These are phyloP conservation scores for Coryphaenoides rupestris DNA, from an alignment of 2,113 vertebrate genomes.

Conservation along the genomic window DNA sequence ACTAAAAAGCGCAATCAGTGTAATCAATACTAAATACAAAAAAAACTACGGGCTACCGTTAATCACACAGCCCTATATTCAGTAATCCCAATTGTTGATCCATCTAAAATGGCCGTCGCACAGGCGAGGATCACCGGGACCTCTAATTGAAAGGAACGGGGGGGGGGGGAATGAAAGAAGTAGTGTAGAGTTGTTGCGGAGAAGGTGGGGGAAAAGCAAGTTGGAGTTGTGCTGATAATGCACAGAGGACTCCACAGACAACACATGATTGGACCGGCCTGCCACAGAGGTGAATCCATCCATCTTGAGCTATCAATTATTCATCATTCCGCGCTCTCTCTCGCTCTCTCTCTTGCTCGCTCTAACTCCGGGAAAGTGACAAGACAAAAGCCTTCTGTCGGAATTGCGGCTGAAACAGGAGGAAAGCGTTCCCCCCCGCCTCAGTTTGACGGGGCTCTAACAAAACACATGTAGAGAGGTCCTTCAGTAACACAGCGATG, in stretches of 20 bases:
- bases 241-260: slow-evolving; percentile 37
- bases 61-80: too few relatives aligned
- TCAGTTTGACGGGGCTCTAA: slow-evolving; percentile 34
- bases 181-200: slow-evolving; percentile 1
- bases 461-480: slow-evolving; percentile 38
- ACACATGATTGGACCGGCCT: slow-evolving; percentile 45
- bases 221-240: slow-evolving; percentile 28
- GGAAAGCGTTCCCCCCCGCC: slow-evolving; percentile 42
- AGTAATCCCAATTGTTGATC: too few relatives aligned
- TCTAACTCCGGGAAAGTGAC: slow-evolving; percentile 34
- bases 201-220: slow-evolving; percentile 23
- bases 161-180: slow-evolving; percentile 1
- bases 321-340: slow-evolving; percentile 43
- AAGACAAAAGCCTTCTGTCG: slow-evolving; percentile 53
- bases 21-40: too few relatives aligned
- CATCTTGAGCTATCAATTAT: slow-evolving; percentile 64
- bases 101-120: too few relatives aligned
- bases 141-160: neutral
- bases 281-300: slow-evolving; percentile 52
- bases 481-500: slow-evolving; percentile 20
- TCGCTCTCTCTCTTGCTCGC: too few relatives aligned
- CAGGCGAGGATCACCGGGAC: too few relatives aligned
- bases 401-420: slow-evolving; percentile 51
- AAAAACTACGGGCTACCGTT: too few relatives aligned
- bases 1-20: neutral